phyloP scores from a whole-genome alignment of 2,888 invertebrate species.

The Diploptera punctata region DNA sequence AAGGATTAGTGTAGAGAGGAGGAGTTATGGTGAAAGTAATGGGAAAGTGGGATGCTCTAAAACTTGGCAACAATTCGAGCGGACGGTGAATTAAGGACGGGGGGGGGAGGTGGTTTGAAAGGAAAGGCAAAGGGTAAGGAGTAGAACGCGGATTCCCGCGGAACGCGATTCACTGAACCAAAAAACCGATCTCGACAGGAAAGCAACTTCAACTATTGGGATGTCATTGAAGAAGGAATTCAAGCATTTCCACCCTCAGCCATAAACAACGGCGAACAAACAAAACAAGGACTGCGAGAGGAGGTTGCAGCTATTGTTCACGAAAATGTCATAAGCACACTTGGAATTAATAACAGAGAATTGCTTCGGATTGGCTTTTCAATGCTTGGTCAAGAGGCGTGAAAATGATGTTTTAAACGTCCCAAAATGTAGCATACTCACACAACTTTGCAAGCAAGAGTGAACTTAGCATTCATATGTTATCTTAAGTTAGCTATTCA shows the following conservation, averaged over 20 bases:
- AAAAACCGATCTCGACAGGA: neutral
- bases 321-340: conserved; percentile 11
- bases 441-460: neutral
- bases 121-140: no score
- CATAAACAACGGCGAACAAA: conserved; percentile 15
- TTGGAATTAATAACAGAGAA: conserved; percentile 5
- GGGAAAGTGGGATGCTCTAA: neutral
- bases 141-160: neutral
- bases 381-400: conserved; percentile 2
- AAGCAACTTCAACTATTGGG: conserved; percentile 10
- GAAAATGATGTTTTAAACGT: neutral
- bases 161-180: conserved; percentile 14
- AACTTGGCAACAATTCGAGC: conserved; percentile 10
- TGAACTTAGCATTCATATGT: neutral
- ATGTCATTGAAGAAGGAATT: conserved; percentile 12
- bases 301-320: neutral
- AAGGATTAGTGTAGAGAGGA: no score
- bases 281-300: conserved; percentile 2
- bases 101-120: neutral
- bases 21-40: no score
- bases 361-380: neutral
- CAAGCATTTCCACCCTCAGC: neutral
- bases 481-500: no score
- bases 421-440: neutral
- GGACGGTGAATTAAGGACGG: neutral